Evolutionary conservation across 2,888 invertebrate species (phyloP).

Genomic region (Pollenia griseotomentosa): DNA sequence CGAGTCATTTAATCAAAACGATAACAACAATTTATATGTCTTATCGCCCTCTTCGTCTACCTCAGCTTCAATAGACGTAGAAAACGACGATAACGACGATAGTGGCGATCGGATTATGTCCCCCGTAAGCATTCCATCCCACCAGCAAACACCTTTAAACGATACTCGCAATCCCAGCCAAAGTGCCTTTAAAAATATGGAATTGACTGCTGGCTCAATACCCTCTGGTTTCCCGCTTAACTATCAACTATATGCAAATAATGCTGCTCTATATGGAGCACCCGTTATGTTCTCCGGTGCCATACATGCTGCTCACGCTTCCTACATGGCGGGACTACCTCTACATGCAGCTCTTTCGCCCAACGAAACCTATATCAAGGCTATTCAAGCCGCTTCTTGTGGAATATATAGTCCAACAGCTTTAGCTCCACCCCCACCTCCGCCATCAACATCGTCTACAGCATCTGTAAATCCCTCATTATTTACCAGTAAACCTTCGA

Average conservation of each 20-base stretch:
- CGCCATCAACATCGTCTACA: slow-evolving; percentile 73
- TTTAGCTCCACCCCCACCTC: slow-evolving; percentile 48
- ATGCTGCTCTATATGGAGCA: slow-evolving; percentile 74
- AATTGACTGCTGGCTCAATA: slow-evolving; percentile 71
- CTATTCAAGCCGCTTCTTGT: slow-evolving; percentile 69
- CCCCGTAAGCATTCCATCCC: slow-evolving; percentile 71
- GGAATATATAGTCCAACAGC: slow-evolving; percentile 64
- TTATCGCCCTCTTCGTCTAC: slow-evolving; percentile 69
- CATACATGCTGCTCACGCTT: slow-evolving; percentile 75
- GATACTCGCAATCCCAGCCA: slow-evolving; percentile 63
- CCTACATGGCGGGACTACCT: slow-evolving; percentile 56
- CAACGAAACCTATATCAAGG: slow-evolving; percentile 66
- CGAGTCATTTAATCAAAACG: slow-evolving; percentile 44
- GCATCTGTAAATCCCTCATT: slow-evolving; percentile 49
- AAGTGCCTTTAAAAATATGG: slow-evolving; percentile 70
- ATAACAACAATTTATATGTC: slow-evolving; percentile 35
- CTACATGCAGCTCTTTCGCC: slow-evolving; percentile 64
- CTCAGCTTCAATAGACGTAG: slow-evolving; percentile 74
- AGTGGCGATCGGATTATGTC: slow-evolving; percentile 69
- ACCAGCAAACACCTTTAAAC: slow-evolving; percentile 57
- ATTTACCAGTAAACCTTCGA: slow-evolving; percentile 50
- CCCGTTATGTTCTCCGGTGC: slow-evolving; percentile 70
- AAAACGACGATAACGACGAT: slow-evolving; percentile 72
- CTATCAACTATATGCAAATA: slow-evolving; percentile 78
- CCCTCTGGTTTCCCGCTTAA: slow-evolving; percentile 78